A percentile compares a stretch with the other conserved stretches of the same genome.
phyloP scores from a whole-genome alignment of 2,797 vertebrate genomes.

The Sebastes cheni region DNA sequence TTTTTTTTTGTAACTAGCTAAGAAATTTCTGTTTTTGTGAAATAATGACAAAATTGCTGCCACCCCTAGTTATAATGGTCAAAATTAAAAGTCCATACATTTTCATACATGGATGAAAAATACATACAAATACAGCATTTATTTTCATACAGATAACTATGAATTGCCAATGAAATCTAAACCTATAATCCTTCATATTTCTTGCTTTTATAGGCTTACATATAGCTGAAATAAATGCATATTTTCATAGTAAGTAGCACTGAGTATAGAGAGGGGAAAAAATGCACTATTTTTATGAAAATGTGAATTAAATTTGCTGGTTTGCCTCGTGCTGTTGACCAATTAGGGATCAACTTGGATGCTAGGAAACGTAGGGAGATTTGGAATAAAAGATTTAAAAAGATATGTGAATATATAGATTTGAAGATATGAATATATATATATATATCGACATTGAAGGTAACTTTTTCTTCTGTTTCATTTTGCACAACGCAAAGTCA shows the following conservation, averaged over 20 bases:
- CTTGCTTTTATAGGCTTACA: background rate
- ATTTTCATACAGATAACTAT: background rate
- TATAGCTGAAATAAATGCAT: background rate
- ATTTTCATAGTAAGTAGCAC: background rate
- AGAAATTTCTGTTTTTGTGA: background rate
- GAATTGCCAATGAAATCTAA: background rate
- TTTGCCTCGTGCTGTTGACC: background rate
- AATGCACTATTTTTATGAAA: background rate
- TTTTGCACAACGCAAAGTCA: constrained; percentile 6
- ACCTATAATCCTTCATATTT: background rate
- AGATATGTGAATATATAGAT: background rate
- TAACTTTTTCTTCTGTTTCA: constrained; percentile 33
- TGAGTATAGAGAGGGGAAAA: background rate
- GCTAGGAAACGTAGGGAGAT: background rate
- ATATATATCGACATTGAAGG: background rate
- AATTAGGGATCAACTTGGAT: background rate
- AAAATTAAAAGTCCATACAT: background rate
- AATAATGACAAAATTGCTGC: background rate
- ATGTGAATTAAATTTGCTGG: background rate
- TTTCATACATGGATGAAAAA: too few relatives aligned
- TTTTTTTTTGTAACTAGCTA: background rate
- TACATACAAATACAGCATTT: too few relatives aligned
- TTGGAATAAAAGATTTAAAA: background rate
- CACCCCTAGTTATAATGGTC: background rate
- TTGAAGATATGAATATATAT: constrained; percentile 3